Base-by-base conservation (phyloP, 2,113 vertebrate genomes). In the Antennarius striatus region DNA sequence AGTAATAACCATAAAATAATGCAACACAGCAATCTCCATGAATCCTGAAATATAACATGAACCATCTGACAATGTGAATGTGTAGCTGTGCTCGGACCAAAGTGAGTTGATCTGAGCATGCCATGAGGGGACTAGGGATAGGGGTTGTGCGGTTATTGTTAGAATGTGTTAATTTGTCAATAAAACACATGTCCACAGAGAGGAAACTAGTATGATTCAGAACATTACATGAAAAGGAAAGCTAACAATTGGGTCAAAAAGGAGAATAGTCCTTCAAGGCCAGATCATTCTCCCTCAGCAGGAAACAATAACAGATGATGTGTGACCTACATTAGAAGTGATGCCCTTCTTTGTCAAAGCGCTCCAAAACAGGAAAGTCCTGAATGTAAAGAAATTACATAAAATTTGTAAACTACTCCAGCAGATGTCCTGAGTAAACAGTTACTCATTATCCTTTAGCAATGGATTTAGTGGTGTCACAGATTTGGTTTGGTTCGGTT, bases 251-350 rank as follows among this genome's bases (percentile, higher is more conserved):
- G 32, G 14, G 47, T 43, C 15, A 46, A 10, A 40, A 42, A 3
- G 54, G 12, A 56, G 49, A 69, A 73, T 39, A 52, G 45, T 73
- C 10, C 68, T 51, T 76, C n/a, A 75, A 59, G 28, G 63, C 42
- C 56, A 30, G 5, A 71, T 7, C 62, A 58, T 71, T 46, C 58
- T 56, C 30, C 29, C 7, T 71, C 52, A 79, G 0, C 56, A 36
- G 5, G 7, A 68, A 63, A 68, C 71, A 67, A 64, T 64, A 68
- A 68, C 10, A 16, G 45, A 66, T 68, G 60, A 83, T 80, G 74
- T 86, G 73, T 56, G 52, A 57, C 39, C 48, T 32, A 4, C 12
- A 30, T 70, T 28, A 69, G 14, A 53, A 40, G 49, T 68, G 56
- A 53, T 63, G 51, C 45, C 45, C 51, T 16, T 17, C 28, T 70